Conservation (phyloP, 1,140 invertebrate genomes). For the Drosophila pruinosa region DNA sequence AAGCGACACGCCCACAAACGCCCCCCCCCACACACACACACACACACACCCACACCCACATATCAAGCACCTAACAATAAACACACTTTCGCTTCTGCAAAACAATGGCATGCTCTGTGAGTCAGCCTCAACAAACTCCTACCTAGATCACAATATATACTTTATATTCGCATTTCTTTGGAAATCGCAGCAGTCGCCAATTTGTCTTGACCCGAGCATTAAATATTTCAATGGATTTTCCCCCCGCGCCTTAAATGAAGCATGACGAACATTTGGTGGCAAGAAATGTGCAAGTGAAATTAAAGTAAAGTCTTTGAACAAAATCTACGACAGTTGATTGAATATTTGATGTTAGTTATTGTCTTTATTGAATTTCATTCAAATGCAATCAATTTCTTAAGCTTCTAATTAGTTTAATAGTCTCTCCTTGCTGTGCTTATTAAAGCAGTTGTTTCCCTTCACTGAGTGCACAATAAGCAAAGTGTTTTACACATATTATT, state of each 20-base stretch:
- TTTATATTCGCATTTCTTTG: too few relatives aligned
- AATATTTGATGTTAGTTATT: too few relatives aligned
- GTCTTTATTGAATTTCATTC: too few relatives aligned
- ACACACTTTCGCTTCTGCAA: constrained; percentile 33
- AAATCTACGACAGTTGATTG: too few relatives aligned
- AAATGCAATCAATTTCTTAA: too few relatives aligned
- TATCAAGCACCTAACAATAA: constrained; percentile 30
- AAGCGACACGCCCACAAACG: constrained; percentile 28
- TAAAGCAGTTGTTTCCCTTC: too few relatives aligned
- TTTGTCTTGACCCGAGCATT: constrained; percentile 28
- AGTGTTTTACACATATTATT: too few relatives aligned
- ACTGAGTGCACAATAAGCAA: too few relatives aligned
- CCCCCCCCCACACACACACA: constrained; percentile 22
- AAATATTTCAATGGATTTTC: constrained; percentile 16
- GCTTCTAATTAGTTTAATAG: too few relatives aligned
- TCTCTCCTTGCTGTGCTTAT: too few relatives aligned
- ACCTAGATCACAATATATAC: constrained; percentile 4
- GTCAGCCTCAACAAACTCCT: constrained; percentile 10
- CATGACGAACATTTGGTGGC: neutral
- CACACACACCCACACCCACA: constrained; percentile 28
- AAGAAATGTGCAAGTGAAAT: too few relatives aligned
- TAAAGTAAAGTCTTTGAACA: too few relatives aligned
- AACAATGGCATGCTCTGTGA: neutral
- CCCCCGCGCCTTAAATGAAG: neutral
- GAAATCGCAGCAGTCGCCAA: constrained; percentile 51